Base-by-base conservation (phyloP, 2,113 vertebrate species). In the Solea senegalensis region DNA sequence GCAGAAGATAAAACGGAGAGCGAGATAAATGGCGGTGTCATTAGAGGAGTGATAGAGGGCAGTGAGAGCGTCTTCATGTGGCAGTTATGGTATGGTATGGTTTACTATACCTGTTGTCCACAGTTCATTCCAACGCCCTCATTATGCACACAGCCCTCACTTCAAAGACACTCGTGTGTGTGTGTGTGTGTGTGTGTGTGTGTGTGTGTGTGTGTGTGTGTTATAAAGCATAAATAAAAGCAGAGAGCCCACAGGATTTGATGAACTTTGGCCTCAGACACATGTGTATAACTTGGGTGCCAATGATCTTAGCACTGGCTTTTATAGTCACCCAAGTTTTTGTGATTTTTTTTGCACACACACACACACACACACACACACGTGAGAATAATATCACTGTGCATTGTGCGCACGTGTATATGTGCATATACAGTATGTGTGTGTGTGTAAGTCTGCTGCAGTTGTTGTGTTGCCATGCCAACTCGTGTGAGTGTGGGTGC, bases 401-500 rank as follows among this genome's bases (percentile, higher is more conserved):
- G 21, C 21, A 21, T n/a, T n/a, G n/a, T 52, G 41, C 13, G 51
- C 49, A 49, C 54, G 13, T 34, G 54, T 44, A 50, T 21, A 21
- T 21, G 21, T 67, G 39, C 27, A n/a, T 56, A 34, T 61, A 58
- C 46, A 46, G 34, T 48, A 59, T 44, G n/a, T 52, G 41, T 39
- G 49, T 27, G 8, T 39, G 8, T 65, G 61, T 62, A 44, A 51
- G 56, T 70, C 48, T 74, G 69, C 48, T 74, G 69, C 62, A 53
- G 83, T 84, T 88, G 80, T 76, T 85, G 63, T 83, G 75, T 80
- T 80, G 55, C 80, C 77, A 83, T 80, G 75, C 44, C 66, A 65
- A 79, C 81, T 53, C 2, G 71, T 52, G 48, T 13, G 63, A 54
- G 65, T 53, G 59, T 34, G 84, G 74, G 60, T 59, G 67, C 81